Percentiles rank a stretch among this genome's conserved stretches.
These are phyloP conservation scores for Meteorus colon DNA, from an alignment of 2,888 invertebrate species.

Conservation along the genomic window DNA sequence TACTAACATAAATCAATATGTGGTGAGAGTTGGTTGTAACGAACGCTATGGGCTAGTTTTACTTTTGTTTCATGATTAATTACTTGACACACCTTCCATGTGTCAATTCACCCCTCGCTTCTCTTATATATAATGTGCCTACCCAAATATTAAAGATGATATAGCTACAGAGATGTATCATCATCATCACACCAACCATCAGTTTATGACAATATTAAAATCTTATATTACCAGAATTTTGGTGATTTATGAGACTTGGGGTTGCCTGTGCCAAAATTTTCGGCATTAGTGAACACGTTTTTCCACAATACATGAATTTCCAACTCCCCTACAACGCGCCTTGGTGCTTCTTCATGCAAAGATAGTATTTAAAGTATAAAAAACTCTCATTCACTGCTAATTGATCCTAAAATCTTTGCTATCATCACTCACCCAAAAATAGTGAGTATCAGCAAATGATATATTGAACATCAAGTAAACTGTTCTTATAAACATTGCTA, in stretches of 20 bases:
- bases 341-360: no score
- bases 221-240: neutral
- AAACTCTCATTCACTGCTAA: no score
- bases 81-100: neutral
- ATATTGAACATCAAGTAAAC: neutral
- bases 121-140: neutral
- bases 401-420: no score
- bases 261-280: no score
- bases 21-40: neutral
- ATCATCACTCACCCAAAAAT: neutral
- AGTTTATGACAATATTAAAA: neutral
- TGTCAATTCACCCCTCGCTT: neutral
- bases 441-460: neutral
- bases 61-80: neutral
- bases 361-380: no score
- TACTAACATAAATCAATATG: neutral
- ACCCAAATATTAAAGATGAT: neutral
- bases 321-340: no score
- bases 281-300: no score
- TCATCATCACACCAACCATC: neutral
- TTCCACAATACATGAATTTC: no score
- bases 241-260: no score
- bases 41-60: neutral
- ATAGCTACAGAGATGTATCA: neutral
- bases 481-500: neutral